Evolutionary conservation across 2,888 invertebrate species (phyloP).

Genomic region (Acanthoscelides obtectus): DNA sequence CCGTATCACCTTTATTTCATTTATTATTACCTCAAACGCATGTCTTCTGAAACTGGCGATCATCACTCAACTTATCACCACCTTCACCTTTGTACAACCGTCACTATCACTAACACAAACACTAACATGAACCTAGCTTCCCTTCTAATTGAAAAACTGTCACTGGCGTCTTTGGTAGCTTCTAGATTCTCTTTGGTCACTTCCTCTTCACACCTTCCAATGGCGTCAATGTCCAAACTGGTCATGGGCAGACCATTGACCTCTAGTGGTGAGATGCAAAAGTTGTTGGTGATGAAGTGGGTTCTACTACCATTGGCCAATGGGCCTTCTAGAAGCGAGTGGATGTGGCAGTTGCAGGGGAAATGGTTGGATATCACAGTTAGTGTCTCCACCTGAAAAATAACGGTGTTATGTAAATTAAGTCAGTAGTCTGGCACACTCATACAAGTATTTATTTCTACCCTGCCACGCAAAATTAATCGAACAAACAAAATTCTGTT

Average conservation of each 20-base stretch:
- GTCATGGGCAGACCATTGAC: slow-evolving; percentile 74
- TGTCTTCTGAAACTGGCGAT: neutral
- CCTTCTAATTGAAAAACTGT: neutral
- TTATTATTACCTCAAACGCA: neutral
- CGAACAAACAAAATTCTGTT: too few relatives aligned
- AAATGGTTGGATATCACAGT: slow-evolving; percentile 76
- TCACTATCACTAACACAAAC: slow-evolving; percentile 10
- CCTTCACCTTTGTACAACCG: slow-evolving; percentile 30
- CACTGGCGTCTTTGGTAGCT: slow-evolving; percentile 41
- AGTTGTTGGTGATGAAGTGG: slow-evolving; percentile 71
- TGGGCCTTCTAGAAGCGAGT: slow-evolving; percentile 71
- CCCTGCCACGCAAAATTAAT: too few relatives aligned
- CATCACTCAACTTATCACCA: neutral
- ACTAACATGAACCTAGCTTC: neutral
- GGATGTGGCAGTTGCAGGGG: slow-evolving; percentile 82
- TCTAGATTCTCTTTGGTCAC: slow-evolving; percentile 63
- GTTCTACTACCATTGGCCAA: slow-evolving; percentile 63
- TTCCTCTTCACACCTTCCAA: slow-evolving; percentile 66
- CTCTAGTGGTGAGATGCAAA: slow-evolving; percentile 81
- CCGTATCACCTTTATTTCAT: too few relatives aligned
- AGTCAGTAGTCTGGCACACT: too few relatives aligned
- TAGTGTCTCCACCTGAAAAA: slow-evolving; percentile 56
- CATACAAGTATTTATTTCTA: too few relatives aligned
- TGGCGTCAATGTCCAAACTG: slow-evolving; percentile 59
- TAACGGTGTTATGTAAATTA: too few relatives aligned